phyloP scores from a whole-genome alignment of 2,113 vertebrate genomes.

The Scopus umbretta region DNA sequence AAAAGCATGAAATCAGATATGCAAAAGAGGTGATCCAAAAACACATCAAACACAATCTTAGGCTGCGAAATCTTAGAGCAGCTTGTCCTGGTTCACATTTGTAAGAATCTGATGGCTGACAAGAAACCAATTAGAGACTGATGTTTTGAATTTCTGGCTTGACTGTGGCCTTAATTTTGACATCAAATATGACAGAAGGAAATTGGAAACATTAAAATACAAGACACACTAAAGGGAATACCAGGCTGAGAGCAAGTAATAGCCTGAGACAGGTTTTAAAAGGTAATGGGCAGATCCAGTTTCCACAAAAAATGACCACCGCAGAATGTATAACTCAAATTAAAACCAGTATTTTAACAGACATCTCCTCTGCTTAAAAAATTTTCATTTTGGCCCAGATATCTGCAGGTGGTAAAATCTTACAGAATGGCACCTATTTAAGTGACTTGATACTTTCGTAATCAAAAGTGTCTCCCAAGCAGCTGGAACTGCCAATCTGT shows the following conservation, averaged over 20 bases:
- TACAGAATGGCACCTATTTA: neutral
- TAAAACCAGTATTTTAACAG: neutral
- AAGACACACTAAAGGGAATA: neutral
- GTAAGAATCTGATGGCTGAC: slow-evolving; percentile 36
- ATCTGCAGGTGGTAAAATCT: neutral
- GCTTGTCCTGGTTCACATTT: neutral
- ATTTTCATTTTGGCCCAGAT: neutral
- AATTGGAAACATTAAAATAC: slow-evolving; percentile 21
- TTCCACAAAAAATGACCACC: neutral
- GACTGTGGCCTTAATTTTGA: slow-evolving; percentile 22
- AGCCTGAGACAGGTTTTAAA: neutral
- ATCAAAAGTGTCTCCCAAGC: neutral
- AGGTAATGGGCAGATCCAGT: neutral
- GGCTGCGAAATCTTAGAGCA: neutral
- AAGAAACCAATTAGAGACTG: slow-evolving; percentile 22
- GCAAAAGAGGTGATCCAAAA: slow-evolving; percentile 40
- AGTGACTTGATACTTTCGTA: neutral
- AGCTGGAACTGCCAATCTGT: neutral
- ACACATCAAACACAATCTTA: slow-evolving; percentile 17
- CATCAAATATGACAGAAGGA: slow-evolving; percentile 31
- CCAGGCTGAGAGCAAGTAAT: neutral
- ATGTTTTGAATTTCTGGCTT: slow-evolving; percentile 44
- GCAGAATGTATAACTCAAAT: neutral
- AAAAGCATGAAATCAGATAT: slow-evolving; percentile 45
- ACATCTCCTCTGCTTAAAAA: neutral